Percentiles rank a stretch among this genome's conserved stretches.
phyloP scores from a whole-genome alignment of 2,797 vertebrate species.

The Acanthurus tractus region DNA sequence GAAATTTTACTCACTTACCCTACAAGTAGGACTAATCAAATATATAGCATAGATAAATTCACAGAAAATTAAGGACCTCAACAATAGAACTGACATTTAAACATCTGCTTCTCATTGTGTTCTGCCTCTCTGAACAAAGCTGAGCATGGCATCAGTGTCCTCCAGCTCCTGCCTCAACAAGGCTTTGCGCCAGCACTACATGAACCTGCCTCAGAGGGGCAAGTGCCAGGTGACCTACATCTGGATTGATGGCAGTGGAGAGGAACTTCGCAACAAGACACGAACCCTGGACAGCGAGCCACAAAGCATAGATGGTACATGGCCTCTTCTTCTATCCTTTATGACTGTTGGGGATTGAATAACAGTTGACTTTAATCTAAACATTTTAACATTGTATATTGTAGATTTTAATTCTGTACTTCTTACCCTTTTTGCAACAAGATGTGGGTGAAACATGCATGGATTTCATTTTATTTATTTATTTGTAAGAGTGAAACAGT shows the following conservation, averaged over 20 bases:
- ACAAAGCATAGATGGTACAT: constrained; percentile 83
- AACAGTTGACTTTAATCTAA: not conserved
- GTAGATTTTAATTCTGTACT: not conserved
- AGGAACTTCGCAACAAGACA: constrained; percentile 89
- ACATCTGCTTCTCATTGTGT: not conserved
- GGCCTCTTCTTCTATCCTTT: not conserved
- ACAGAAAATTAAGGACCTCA: not conserved
- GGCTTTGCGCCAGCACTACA: constrained; percentile 86
- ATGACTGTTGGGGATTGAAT: no score
- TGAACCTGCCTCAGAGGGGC: constrained; percentile 86
- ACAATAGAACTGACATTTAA: not conserved
- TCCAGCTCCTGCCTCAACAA: constrained; percentile 89
- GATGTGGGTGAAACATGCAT: not conserved
- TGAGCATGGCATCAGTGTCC: constrained; percentile 81
- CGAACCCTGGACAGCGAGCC: constrained; percentile 88
- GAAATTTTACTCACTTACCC: not conserved
- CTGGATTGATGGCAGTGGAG: constrained; percentile 91
- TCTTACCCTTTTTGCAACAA: not conserved
- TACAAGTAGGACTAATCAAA: no score
- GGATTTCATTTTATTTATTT: not conserved
- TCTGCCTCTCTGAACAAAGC: constrained; percentile 32
- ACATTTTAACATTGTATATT: no score
- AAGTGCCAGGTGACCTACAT: constrained; percentile 90
- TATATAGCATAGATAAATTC: not conserved
- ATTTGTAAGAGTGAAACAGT: no score